A percentile compares a stretch with the other conserved stretches of the same genome.
Evolutionary conservation across 2,113 vertebrate species (phyloP).

Genomic region (Alligator sinensis): DNA sequence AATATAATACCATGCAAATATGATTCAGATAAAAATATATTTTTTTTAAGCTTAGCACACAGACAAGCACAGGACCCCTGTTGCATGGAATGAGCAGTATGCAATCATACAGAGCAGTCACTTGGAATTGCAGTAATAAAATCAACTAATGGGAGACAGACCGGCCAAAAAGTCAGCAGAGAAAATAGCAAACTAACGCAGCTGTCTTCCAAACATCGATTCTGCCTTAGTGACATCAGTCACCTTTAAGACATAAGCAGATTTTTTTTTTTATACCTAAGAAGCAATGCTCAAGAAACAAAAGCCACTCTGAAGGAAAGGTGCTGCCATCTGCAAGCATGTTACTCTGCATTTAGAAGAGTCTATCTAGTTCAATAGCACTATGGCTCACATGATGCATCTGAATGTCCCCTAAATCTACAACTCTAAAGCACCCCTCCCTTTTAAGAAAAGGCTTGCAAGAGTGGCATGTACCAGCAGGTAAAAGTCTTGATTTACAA

Average conservation of each 20-base stretch:
- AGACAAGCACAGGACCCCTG: not conserved
- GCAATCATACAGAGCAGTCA: not conserved
- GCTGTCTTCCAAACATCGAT: not conserved
- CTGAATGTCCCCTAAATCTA: conserved; percentile 12
- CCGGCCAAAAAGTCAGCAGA: not conserved
- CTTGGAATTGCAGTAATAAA: not conserved
- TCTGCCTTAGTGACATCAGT: not conserved
- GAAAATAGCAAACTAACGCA: not conserved
- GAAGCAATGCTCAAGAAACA: not conserved
- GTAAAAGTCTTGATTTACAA: not conserved
- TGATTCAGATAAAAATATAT: not conserved
- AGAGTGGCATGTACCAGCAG: not conserved
- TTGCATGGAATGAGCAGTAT: not conserved
- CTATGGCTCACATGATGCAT: not conserved
- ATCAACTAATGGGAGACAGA: not conserved
- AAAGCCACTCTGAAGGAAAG: conserved; percentile 46
- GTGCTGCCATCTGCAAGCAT: conserved; percentile 69
- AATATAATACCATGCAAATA: not conserved
- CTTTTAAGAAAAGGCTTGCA: not conserved
- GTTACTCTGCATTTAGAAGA: conserved; percentile 46
- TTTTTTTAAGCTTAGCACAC: not conserved
- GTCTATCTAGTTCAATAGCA: not conserved
- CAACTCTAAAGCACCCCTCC: not conserved
- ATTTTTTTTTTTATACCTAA: not conserved
- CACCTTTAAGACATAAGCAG: not conserved